Evolutionary conservation across 2,888 invertebrate genomes (phyloP), one percentile per base, ranked within the genome.

Genomic region (Stramonita haemastoma): DNA sequence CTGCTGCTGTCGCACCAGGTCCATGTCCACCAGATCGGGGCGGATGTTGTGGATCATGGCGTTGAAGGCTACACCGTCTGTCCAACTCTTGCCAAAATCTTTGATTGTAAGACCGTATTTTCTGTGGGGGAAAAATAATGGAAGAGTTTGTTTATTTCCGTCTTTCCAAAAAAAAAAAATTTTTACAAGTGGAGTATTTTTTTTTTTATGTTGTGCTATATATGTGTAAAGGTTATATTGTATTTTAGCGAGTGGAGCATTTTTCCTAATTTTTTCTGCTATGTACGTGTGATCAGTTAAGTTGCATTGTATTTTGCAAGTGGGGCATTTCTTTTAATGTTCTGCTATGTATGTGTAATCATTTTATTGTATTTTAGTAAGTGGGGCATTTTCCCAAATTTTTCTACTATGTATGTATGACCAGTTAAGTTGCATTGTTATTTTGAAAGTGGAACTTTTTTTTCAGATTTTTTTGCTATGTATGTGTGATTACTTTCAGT

Each of bases 1-100:
- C 86, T 98, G 97, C 91, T 97, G 97, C 93, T 97, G 97, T 93
- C 97, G 97, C 96, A 99, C 97, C 93, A 98, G 97, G 34, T 98
- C 98, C 94, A 98, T 97, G 96, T 98, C 98, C 90, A 99, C 97
- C 92, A 99, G 97, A 96, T 98, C 98, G 79, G 98, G 98, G 95
- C 98, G 98, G 94, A 99, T 98, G 88, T 98, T 98, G 96, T 99
- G 98, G 91, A 99, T 98, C 93, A 99, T 98, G 87, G 98, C 98
- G 90, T 99, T 97, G 97, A 99, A 99, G 56, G 99, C 99, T 94
- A 98, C 97, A 92, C 99, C 99, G 96, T 99, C 99, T 93, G 99
- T 97, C 99, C 99, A 99, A 95, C 98, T 98, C 91, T 98, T 97
- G 66, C 99, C 99, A 96, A 99, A 99, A 96, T 99, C 99, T 96